Evolutionary conservation across 2,113 vertebrate species (phyloP).

Genomic region (Burhinus oedicnemus): DNA sequence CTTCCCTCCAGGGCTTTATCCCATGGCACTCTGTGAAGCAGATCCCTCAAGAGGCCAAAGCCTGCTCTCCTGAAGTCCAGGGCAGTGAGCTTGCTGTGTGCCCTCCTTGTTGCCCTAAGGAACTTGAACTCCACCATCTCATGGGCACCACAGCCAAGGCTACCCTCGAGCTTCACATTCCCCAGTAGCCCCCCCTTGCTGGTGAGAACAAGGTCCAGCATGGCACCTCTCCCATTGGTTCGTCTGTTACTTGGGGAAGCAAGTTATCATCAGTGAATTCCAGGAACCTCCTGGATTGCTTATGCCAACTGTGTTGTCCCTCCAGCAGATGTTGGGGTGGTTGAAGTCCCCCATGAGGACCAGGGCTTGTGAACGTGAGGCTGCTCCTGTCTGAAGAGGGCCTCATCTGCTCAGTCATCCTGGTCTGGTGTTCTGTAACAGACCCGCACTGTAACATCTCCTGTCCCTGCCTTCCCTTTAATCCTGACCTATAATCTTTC

Average conservation of each 20-base stretch:
- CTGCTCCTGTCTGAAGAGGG: neutral
- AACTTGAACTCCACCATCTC: no score
- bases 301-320: neutral
- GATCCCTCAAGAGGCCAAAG: no score
- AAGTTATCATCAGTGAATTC: neutral
- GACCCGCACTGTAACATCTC: neutral
- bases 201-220: neutral
- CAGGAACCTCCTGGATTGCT: neutral
- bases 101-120: no score
- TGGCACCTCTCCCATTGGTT: neutral
- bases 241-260: neutral
- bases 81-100: no score
- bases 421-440: neutral
- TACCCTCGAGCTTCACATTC: neutral
- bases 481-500: neutral
- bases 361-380: neutral
- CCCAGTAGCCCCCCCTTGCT: neutral
- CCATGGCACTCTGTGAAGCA: no score
- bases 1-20: no score
- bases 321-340: neutral
- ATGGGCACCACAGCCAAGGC: no score
- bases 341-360: neutral
- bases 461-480: neutral
- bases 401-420: neutral
- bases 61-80: no score